Base-by-base conservation (phyloP, 2,888 invertebrate genomes). In the Nemoura dubitans region DNA sequence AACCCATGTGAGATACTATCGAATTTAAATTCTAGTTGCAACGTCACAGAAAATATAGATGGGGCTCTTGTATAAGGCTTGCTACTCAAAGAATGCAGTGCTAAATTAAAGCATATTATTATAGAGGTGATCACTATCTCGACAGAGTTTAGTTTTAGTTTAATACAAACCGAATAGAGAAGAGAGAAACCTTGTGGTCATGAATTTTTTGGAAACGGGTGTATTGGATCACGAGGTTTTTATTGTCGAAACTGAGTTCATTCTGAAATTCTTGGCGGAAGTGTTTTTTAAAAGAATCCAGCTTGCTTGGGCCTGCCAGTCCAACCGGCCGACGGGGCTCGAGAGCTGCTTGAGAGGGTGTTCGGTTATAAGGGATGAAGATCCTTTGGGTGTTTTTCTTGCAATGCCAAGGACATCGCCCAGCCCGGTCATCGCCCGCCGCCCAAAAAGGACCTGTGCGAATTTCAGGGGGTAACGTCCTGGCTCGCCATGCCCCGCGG, bases 341-440 rank as follows among this genome's bases (percentile, higher is more conserved):
- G 84, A 81, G 81, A 16, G 28, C n/a, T 25, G 14, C 3, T n/a
- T n/a, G 36, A 16, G 81, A 30, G n/a, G 28, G 81, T 28, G 28
- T 43, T 84, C 28, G 0, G 83, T 10, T 36, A 36, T 83, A 42
- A 76, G 84, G 84, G 84, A 84, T 84, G 84, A 59, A 21, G 59
- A 25, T 42, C 30, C 5, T 76, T 84, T 85, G 85, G 87, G 83
- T 87, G 85, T 87, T 87, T 42, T 30, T 26, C 85, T 81, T 76
- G 85, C 82, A 87, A 76, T 27, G 82, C 87, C 87, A 87, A 87
- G 87, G 87, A 85, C 87, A 87, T 59, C 59, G 59, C 21, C 59
- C 14, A 16, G 59, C 28, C 16, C 84, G 84, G 84, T 84, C 84
- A 84, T 27, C 84, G 84, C 84, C 76, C 84, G 26, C 25, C 81